phyloP scores from a whole-genome alignment of 2,797 vertebrate species.

The Gymnodraco acuticeps region DNA sequence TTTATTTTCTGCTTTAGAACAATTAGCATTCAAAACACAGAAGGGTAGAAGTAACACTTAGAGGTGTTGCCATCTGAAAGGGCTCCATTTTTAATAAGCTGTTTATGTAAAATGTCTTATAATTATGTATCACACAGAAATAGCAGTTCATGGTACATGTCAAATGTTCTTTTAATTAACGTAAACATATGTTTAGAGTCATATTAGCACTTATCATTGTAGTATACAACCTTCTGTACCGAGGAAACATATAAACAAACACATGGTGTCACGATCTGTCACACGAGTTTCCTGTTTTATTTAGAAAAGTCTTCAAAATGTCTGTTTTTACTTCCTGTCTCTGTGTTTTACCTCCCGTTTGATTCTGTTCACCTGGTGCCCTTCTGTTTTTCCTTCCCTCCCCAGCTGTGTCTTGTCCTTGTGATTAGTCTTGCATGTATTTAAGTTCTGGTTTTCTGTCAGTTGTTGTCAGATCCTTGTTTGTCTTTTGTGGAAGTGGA shows the following conservation, averaged over 20 bases:
- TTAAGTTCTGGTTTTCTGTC: too few species aligned
- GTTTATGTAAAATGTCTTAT: neutral
- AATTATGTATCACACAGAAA: neutral
- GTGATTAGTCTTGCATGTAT: too few species aligned
- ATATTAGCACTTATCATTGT: neutral
- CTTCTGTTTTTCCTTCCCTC: too few species aligned
- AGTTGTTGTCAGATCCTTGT: too few species aligned
- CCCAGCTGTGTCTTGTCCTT: too few species aligned
- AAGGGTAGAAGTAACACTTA: constrained; percentile 23
- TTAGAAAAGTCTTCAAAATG: too few species aligned
- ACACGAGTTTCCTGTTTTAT: too few species aligned
- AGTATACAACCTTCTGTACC: neutral
- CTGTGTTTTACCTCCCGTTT: too few species aligned
- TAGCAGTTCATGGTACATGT: neutral
- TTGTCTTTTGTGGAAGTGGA: too few species aligned
- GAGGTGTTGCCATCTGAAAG: neutral
- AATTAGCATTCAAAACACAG: constrained; percentile 42
- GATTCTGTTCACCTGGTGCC: too few species aligned
- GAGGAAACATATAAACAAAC: neutral
- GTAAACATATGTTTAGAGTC: neutral
- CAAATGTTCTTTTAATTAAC: neutral
- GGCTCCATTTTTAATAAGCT: neutral
- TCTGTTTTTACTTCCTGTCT: too few species aligned
- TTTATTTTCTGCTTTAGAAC: constrained; percentile 32
- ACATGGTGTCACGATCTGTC: too few species aligned